Percentiles rank a stretch among this genome's conserved stretches.
Conservation (phyloP, 2,888 invertebrate genomes). For the Hydraecia micacea region DNA sequence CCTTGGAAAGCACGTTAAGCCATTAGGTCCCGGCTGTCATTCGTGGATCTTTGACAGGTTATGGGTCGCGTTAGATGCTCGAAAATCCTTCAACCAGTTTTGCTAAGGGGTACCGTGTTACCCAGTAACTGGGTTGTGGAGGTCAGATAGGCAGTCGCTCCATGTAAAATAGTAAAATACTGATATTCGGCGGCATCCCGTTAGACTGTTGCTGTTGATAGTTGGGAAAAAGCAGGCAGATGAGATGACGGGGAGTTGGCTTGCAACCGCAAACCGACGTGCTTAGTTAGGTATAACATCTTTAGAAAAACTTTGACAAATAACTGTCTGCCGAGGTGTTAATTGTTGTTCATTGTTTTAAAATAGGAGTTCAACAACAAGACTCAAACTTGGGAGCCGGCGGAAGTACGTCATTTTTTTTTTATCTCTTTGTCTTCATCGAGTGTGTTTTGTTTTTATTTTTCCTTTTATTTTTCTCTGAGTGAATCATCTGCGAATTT, state of each 20-base stretch:
- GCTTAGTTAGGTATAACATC: background rate
- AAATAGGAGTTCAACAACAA: conserved; percentile 21
- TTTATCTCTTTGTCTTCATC: background rate
- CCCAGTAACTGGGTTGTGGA: background rate
- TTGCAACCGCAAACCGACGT: background rate
- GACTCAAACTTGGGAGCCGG: conserved; percentile 21
- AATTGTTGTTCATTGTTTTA: conserved; percentile 8
- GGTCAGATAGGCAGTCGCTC: background rate
- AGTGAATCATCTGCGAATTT: background rate
- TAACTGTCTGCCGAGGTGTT: background rate
- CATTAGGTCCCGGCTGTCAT: no score
- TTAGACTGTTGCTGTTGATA: no score
- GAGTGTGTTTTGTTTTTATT: background rate
- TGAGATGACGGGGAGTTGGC: background rate
- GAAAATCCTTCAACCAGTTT: no score
- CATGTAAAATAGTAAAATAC: background rate
- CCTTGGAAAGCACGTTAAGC: background rate
- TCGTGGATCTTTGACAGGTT: background rate
- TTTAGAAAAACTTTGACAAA: no score
- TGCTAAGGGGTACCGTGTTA: background rate
- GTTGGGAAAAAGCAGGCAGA: background rate
- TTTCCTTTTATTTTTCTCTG: background rate
- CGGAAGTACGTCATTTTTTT: conserved; percentile 21
- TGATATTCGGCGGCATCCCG: no score
- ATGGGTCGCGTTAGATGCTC: background rate